Evolutionary conservation across 2,888 invertebrate species (phyloP), one percentile per base, ranked within the genome.

Genomic region (Globia sparganii): DNA sequence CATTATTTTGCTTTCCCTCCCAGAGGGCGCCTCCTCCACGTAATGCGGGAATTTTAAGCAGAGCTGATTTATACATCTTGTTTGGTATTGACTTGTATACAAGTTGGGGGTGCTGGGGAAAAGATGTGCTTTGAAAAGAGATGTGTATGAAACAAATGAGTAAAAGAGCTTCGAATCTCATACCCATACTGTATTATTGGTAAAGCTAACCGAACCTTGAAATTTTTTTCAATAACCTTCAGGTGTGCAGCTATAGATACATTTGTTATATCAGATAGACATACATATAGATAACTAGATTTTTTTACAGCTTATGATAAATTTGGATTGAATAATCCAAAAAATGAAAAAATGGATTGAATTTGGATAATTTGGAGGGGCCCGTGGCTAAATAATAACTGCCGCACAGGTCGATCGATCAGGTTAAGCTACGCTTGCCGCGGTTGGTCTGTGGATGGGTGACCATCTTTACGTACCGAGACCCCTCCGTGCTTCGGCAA

Each of bases 11-110:
- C 86, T 78, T 80, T 77, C 72, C 81, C 77, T 86, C 89, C 89
- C 82, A 85, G 67, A 76, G 86, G 86, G 86, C 61, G 70, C 74
- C 76, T 62, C 77, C 58, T 77, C 43, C 77, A 81, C 88, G 87
- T 80, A 82, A 86, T 83, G 86, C 80, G 77, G 80, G 88, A 89
- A 90, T 90, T 88, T 89, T 87, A 90, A 90, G 86, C 81, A 82
- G 85, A 73, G 64, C 85, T 88, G 86, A 88, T 90, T 90, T 89
- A 89, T 87, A 87, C 69, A 85, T 88, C 86, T 78, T 81, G 81
- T 88, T 87, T 87, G 69, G 74, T 83, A 87, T 88, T 88, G 87
- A 88, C 76, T 86, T 56, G 73, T 72, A 49, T 61, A 77, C 83
- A 64, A 70, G 70, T 73, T 80, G 59, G n/a, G 5, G 59, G 58